These are phyloP conservation scores for Alcedo atthis DNA, from an alignment of 2,797 vertebrate genomes.

Conservation along the genomic window DNA sequence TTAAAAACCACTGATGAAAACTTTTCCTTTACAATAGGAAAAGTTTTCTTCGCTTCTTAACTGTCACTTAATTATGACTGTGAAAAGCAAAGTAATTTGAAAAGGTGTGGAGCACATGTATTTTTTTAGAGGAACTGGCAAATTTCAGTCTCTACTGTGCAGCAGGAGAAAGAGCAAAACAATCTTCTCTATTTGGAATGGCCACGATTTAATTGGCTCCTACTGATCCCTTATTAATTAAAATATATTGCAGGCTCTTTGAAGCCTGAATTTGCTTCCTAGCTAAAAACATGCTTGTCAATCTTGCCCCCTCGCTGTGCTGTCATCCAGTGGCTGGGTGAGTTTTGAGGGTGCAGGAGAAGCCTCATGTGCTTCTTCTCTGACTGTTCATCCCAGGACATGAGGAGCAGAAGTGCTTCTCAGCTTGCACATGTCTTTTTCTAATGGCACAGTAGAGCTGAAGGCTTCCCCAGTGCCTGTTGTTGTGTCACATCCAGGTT, in stretches of 20 bases:
- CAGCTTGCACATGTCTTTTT: not conserved
- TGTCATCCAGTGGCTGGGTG: not conserved
- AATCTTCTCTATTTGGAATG: not conserved
- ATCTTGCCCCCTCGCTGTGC: not conserved
- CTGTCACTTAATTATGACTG: not conserved
- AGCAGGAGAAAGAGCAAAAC: conserved; percentile 22
- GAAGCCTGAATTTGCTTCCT: conserved; percentile 23
- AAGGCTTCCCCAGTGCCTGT: not conserved
- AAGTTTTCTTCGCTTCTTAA: not conserved
- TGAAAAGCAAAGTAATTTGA: not conserved
- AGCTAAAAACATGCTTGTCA: conserved; percentile 9
- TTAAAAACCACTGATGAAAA: not conserved
- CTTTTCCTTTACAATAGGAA: not conserved
- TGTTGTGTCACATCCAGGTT: not conserved
- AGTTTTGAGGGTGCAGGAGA: not conserved
- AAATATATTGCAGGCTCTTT: conserved; percentile 40
- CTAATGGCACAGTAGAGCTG: not conserved
- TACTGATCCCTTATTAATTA: conserved; percentile 52
- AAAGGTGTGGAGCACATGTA: fast-evolving
- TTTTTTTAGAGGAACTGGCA: not conserved
- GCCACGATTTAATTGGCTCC: conserved; percentile 41
- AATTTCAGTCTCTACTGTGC: not conserved
- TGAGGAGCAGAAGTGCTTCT: not conserved
- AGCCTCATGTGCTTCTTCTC: not conserved
- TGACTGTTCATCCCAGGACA: not conserved